Evolutionary conservation across 2,888 invertebrate species (phyloP), one percentile per base, ranked within the genome.

Genomic region (Phlogophora meticulosa): DNA sequence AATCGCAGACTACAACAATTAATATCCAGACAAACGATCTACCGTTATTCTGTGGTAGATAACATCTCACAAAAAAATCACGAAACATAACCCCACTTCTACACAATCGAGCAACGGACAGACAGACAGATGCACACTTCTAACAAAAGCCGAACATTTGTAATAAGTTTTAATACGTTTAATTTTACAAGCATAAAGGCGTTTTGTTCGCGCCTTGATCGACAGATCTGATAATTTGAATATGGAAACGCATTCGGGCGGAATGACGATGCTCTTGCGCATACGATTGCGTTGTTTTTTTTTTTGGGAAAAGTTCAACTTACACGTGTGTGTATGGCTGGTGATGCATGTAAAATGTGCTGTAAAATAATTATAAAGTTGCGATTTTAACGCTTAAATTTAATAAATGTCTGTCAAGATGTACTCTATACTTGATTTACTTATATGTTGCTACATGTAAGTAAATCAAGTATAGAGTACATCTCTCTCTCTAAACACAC

Each of bases 161-260:
- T 91, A 88, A 86, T 88, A 84, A 81, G 82, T 87, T 88, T 85
- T 87, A 91, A 89, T 91, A 91, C 89, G 88, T 88, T 89, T 91
- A 91, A 92, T 92, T 92, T 90, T 85, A 92, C 88, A 87, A 68
- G 71, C 73, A 85, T 85, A 85, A 86, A 83, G 78, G 80, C 86
- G 88, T 91, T 90, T 86, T 87, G 89, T 90, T 87, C 86, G 90
- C 91, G 87, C 90, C 86, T 86, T 94, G 95, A 95, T 91, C 88
- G 95, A 95, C 95, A 91, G 90, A 89, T 93, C 88, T 87, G 91
- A 91, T 95, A 93, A 95, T 94, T 94, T 94, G 91, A 95, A 95
- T 95, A 93, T 93, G 94, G 93, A 88, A 83, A 89, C 85, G 93
- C 92, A 93, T 91, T 86, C 84, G 88, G 82, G 90, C 92, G 74